Evolutionary conservation across 2,113 vertebrate genomes (phyloP).

Genomic region (Actinemys pallida): DNA sequence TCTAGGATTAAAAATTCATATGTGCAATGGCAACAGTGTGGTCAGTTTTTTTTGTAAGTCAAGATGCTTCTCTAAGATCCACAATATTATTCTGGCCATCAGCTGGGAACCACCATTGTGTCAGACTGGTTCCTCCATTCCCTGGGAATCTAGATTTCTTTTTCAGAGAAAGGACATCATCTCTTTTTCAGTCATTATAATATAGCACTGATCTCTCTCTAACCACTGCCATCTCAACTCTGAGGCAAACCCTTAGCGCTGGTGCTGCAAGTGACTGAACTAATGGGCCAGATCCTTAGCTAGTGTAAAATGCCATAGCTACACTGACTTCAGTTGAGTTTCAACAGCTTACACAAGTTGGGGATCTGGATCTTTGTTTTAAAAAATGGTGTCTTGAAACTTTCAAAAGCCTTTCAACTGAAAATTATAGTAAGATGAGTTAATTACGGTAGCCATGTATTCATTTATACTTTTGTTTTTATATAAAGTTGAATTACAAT

Average conservation of each 20-base stretch:
- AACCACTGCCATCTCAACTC: not conserved
- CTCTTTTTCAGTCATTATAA: not conserved
- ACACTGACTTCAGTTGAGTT: not conserved
- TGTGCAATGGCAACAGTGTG: not conserved
- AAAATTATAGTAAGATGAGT: constrained; percentile 4
- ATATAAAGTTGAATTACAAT: constrained; percentile 61
- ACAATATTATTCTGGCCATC: not conserved
- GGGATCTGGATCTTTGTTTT: constrained; percentile 11
- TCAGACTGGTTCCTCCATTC: not conserved
- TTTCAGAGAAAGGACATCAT: not conserved
- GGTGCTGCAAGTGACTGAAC: constrained; percentile 22
- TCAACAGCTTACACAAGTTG: not conserved
- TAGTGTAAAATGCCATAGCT: not conserved
- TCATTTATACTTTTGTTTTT: constrained; percentile 35
- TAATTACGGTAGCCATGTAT: constrained; percentile 25
- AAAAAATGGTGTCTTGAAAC: not conserved
- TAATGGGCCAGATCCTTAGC: not conserved
- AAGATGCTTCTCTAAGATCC: constrained; percentile 14
- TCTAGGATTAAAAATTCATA: not conserved
- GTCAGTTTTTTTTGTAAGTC: not conserved
- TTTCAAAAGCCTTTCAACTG: constrained; percentile 30
- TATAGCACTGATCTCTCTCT: not conserved
- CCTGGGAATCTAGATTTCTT: not conserved
- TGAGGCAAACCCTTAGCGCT: constrained; percentile 1
- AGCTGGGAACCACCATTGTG: not conserved